Percentiles rank a stretch among this genome's conserved stretches.
Conservation (phyloP, 2,888 invertebrate genomes). For the Euphydryas editha region DNA sequence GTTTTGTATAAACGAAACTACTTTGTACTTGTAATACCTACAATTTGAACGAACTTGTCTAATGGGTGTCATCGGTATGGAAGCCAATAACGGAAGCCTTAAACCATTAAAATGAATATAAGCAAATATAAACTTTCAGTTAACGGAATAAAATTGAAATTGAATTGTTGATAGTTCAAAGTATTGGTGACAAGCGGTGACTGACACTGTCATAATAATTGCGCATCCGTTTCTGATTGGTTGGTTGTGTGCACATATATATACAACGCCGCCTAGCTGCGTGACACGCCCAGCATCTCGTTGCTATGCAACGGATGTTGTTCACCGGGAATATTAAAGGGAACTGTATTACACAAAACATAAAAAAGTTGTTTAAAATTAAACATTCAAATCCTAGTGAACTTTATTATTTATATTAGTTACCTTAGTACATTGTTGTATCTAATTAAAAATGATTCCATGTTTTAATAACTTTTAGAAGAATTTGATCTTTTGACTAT, state of each 20-base stretch:
- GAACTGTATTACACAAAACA: no score
- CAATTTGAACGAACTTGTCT: not conserved
- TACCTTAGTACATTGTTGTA: no score
- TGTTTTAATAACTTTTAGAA: no score
- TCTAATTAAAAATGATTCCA: no score
- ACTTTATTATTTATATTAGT: no score
- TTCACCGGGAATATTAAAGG: slow-evolving; percentile 13
- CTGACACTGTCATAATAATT: slow-evolving; percentile 76
- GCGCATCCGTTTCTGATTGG: slow-evolving; percentile 73
- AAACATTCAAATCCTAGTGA: no score
- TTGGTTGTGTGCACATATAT: slow-evolving; percentile 44
- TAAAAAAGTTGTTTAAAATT: no score
- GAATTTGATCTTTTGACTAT: no score
- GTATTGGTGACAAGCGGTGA: slow-evolving; percentile 58
- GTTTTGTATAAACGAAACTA: no score
- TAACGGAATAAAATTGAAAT: slow-evolving; percentile 38
- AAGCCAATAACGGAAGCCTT: slow-evolving; percentile 62
- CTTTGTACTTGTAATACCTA: not conserved
- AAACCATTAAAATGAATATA: slow-evolving; percentile 30
- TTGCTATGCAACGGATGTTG: slow-evolving; percentile 56
- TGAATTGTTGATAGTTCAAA: slow-evolving; percentile 35
- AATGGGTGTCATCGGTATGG: slow-evolving; percentile 31
- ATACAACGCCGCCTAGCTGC: slow-evolving; percentile 50
- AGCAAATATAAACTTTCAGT: slow-evolving; percentile 35
- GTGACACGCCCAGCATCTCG: slow-evolving; percentile 56